These are phyloP conservation scores for Paracyclopina nana DNA, from an alignment of 1,140 invertebrate species.

Conservation along the genomic window DNA sequence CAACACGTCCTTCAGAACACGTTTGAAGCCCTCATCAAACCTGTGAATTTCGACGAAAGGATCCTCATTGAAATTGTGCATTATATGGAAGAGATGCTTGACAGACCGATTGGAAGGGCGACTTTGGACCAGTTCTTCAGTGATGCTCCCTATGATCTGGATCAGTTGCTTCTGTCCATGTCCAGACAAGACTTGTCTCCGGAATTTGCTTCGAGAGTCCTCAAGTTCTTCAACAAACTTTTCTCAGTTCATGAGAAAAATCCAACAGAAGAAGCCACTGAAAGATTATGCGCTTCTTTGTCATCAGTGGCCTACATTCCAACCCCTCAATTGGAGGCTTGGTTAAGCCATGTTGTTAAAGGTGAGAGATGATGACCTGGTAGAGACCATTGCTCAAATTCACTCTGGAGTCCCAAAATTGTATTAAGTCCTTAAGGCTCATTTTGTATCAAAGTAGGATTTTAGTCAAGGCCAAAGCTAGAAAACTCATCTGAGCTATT, in stretches of 20 bases:
- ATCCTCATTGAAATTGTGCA: conserved; percentile 46
- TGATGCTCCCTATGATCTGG: conserved; percentile 35
- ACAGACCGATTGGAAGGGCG: conserved; percentile 49
- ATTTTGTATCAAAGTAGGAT: no score
- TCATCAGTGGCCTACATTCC: neutral
- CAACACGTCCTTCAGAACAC: neutral
- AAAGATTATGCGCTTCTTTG: conserved; percentile 1
- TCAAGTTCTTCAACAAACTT: conserved; percentile 57
- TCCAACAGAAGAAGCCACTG: neutral
- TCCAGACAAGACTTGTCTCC: conserved; percentile 41
- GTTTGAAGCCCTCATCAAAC: conserved; percentile 1
- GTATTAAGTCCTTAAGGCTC: no score
- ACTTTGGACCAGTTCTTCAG: conserved; percentile 59
- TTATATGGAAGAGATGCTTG: conserved; percentile 63
- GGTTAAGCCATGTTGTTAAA: conserved; percentile 1
- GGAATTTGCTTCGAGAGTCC: conserved; percentile 49
- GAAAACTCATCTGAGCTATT: no score
- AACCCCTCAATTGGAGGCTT: neutral
- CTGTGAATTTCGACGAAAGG: conserved; percentile 35
- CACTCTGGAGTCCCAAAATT: no score
- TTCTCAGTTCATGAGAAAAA: conserved; percentile 40
- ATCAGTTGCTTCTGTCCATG: conserved; percentile 50
- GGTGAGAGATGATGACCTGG: conserved; percentile 2
- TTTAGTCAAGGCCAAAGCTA: no score
- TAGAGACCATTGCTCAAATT: no score